phyloP scores from a whole-genome alignment of 2,888 invertebrate genomes.

The Microctonus aethiopoides region DNA sequence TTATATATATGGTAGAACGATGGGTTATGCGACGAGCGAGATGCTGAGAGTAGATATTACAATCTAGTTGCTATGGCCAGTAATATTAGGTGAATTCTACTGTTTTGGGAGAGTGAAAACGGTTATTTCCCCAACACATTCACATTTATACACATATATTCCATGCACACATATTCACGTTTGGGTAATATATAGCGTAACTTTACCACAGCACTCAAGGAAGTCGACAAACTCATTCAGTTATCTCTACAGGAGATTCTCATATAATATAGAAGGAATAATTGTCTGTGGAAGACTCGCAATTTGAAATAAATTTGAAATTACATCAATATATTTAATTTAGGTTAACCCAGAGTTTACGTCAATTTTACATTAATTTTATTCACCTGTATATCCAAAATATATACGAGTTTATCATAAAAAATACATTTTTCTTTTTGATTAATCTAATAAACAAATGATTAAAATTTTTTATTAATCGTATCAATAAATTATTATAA shows the following conservation, averaged over 20 bases:
- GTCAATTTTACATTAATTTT: no score
- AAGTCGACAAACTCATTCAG: slow-evolving; percentile 41
- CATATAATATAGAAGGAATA: slow-evolving; percentile 10
- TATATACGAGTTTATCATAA: no score
- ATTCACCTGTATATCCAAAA: no score
- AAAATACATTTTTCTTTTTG: no score
- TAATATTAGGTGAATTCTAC: slow-evolving; percentile 22
- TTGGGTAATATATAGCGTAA: neutral
- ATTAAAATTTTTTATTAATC: no score
- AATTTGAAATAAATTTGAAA: neutral
- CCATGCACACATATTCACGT: neutral
- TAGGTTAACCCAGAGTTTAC: no score
- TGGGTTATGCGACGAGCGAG: slow-evolving; percentile 1
- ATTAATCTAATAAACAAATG: no score
- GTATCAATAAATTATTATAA: no score
- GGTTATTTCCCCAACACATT: neutral
- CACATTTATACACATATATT: neutral
- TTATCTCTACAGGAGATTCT: slow-evolving; percentile 26
- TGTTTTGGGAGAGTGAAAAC: slow-evolving; percentile 22
- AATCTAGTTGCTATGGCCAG: slow-evolving; percentile 18
- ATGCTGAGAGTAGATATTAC: slow-evolving; percentile 27
- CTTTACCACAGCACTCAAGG: slow-evolving; percentile 33
- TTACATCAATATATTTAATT: neutral
- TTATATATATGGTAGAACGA: neutral
- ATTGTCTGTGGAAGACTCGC: slow-evolving; percentile 5